Evolutionary conservation across 1,140 invertebrate genomes (phyloP).

Genomic region (Papilio polytes): DNA sequence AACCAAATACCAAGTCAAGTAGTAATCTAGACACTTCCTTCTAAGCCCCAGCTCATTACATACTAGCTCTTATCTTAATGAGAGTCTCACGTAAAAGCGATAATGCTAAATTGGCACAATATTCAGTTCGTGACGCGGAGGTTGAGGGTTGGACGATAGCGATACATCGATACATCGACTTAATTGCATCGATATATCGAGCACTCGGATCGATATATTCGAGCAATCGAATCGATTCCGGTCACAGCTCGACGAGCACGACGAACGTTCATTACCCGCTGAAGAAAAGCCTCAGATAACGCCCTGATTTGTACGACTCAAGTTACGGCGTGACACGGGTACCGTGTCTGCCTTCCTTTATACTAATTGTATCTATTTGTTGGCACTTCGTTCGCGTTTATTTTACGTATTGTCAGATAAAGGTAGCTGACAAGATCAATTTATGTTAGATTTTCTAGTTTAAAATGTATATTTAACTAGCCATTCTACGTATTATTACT

Average conservation of each 20-base stretch:
- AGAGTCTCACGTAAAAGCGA: constrained; percentile 48
- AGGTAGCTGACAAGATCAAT: neutral
- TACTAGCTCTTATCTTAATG: constrained; percentile 41
- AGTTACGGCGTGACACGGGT: constrained; percentile 12
- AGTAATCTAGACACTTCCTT: constrained; percentile 27
- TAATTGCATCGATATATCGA: constrained; percentile 51
- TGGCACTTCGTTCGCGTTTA: neutral
- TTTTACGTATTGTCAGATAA: constrained; percentile 1
- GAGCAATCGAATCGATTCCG: constrained; percentile 29
- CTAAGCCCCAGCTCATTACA: constrained; percentile 30
- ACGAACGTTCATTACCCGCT: constrained; percentile 39
- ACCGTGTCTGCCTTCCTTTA: constrained; percentile 15
- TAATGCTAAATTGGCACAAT: constrained; percentile 52
- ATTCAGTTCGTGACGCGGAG: constrained; percentile 49
- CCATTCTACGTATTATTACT: too few species aligned
- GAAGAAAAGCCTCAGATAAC: constrained; percentile 28
- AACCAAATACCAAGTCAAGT: neutral
- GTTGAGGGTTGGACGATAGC: constrained; percentile 42
- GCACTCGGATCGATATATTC: constrained; percentile 27
- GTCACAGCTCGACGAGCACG: constrained; percentile 40
- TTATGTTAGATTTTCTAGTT: neutral
- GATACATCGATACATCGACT: constrained; percentile 49
- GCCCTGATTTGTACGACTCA: constrained; percentile 16
- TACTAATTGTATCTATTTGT: constrained; percentile 27
- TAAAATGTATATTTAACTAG: neutral